Evolutionary conservation across 30 jellyfish, hydroid and myxozoan species (phyloP), one percentile per base, ranked within the genome.

Genomic region (Aurelia sp.): DNA sequence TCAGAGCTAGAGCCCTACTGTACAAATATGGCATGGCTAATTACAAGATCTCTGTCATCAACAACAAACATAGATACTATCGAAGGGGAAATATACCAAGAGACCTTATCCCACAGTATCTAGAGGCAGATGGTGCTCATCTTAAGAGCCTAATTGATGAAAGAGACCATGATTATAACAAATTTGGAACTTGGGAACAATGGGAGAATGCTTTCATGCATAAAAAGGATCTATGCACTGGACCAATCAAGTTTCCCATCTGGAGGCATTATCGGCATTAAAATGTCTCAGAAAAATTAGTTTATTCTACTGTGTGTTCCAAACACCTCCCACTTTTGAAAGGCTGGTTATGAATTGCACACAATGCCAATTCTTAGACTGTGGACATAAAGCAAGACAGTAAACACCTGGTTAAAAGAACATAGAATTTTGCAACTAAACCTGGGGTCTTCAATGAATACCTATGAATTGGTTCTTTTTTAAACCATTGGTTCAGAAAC

Each of bases 221-320:
- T 21, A 66, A 81, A 40, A 71, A 41, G 72, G 81, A 53, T 24
- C 40, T 88, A 15, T 88, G 96, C 68, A 57, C 85, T 4, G 87
- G 55, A 19, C 96, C 91, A 77, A 57, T 88, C 22, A 88, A 88
- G 65, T 88, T 88, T 63, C 91, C 91, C 13, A 18, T 88, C 11
- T 57, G 78, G 81, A 62, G 85, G 19, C 82, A 74, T 48, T 88
- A 65, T 50, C 79, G 88, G 33, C 35, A 44, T 44, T 44, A 13
- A 44, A 44, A 8, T 44, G 51, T 8, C 51, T 4, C 51, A 40
- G 51, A 5, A 0, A 27, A 27, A 27, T 27, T 27, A 2, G 33
- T 2, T 27, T 27, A 27, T n/a, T n/a, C n/a, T n/a, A n/a, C n/a
- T n/a, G n/a, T n/a, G n/a, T n/a, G n/a, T n/a, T n/a, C n/a, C n/a